Evolutionary conservation across 2,113 vertebrate species (phyloP), one percentile per base, ranked within the genome.

Genomic region (Sterrhoptilus dennistouni): DNA sequence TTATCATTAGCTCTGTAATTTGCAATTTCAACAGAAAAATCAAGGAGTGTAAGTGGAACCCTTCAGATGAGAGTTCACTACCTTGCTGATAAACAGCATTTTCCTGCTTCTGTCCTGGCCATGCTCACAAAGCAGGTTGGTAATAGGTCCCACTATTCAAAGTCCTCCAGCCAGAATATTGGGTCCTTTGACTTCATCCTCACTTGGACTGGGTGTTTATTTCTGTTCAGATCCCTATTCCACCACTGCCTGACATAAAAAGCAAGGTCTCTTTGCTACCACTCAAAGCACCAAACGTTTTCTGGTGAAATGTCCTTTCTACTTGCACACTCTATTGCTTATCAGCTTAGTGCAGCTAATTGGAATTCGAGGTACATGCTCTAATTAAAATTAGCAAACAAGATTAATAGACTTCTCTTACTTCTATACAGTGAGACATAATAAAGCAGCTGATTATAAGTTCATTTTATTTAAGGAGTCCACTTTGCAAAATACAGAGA

Each of bases 331-430:
- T 83, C n/a, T 31, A 6, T 44, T 69, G 52, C 70, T 79, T 91
- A 54, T 82, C 49, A 7, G 74, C 54, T 22, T 56, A 78, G n/a
- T 21, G 54, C 9, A 89, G 56, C 87, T 97, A 89, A 95, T 95
- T 93, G 87, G 68, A 92, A 97, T 96, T 96, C 27, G 0, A 93
- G 71, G 80, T 80, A 72, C 63, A 40, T 36, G n/a, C 68, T 36
- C 60, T 92, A 90, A 95, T 95, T 95, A 93, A 83, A 95, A 96
- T 86, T 86, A 94, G 59, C 75, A 90, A 96, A 95, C 49, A 72
- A 92, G 93, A 89, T 95, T 94, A 96, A 97, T 95, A 96, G 95
- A 91, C 80, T n/a, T 72, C 29, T 87, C 53, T 91, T 86, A 40
- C 74, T 89, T 89, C 70, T 56, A 31, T 84, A 76, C 40, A 89